Percentiles rank a stretch among this genome's conserved stretches.
phyloP scores from a whole-genome alignment of 2,797 vertebrate species.

The Tadarida brasiliensis region DNA sequence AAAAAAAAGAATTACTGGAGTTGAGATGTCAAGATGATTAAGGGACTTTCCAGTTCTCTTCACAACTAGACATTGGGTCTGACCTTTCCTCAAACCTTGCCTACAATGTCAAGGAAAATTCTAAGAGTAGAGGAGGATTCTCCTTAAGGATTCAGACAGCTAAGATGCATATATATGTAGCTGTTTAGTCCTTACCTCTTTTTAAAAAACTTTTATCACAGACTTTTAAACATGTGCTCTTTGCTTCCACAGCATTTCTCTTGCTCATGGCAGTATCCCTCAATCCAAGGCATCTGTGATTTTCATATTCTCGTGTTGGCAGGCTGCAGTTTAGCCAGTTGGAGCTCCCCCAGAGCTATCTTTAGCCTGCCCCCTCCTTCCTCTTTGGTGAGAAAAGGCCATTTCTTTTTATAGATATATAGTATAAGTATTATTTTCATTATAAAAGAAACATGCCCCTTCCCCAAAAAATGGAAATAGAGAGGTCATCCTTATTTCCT shows the following conservation, averaged over 20 bases:
- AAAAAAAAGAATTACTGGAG: not conserved
- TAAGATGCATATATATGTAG: not conserved
- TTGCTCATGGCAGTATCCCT: not conserved
- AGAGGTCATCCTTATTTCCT: not conserved
- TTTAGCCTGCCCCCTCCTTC: conserved; percentile 9
- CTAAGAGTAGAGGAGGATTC: not conserved
- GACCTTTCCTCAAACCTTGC: conserved; percentile 38
- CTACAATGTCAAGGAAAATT: conserved; percentile 40
- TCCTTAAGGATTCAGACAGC: conserved; percentile 44
- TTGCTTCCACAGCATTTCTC: conserved; percentile 55
- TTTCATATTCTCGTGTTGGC: conserved; percentile 51
- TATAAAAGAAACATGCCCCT: conserved; percentile 24
- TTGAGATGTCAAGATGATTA: not conserved
- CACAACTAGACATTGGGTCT: not conserved
- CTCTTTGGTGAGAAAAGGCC: conserved; percentile 40
- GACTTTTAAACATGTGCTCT: conserved; percentile 29
- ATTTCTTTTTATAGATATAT: conserved; percentile 70
- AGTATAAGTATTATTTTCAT: conserved; percentile 62
- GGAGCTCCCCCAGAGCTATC: conserved; percentile 43
- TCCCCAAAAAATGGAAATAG: conserved; percentile 39
- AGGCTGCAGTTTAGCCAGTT: conserved; percentile 54
- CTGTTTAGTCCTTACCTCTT: conserved; percentile 17
- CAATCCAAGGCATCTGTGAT: conserved; percentile 32
- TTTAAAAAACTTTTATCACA: conserved; percentile 15
- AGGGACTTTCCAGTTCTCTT: conserved; percentile 43